phyloP scores from a whole-genome alignment of 2,888 invertebrate genomes.

The Ochlodes sylvanus region DNA sequence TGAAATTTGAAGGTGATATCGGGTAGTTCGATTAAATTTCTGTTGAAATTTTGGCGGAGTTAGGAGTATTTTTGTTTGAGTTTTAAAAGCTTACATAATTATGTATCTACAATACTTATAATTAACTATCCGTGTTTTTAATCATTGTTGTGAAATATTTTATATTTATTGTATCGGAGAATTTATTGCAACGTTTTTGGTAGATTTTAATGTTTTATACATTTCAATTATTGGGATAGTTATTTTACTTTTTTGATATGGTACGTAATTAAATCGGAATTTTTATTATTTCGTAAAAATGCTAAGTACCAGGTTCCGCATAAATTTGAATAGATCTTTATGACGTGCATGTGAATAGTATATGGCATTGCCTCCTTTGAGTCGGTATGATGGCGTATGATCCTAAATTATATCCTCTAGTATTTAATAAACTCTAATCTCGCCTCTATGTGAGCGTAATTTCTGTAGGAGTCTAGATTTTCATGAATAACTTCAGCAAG shows the following conservation, averaged over 20 bases:
- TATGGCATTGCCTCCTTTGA: background rate
- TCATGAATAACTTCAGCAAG: slow-evolving; percentile 26
- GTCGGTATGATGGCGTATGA: slow-evolving; percentile 3
- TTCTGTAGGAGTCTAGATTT: slow-evolving; percentile 29
- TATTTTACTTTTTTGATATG: no score
- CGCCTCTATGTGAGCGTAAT: slow-evolving; percentile 39
- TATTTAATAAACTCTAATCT: slow-evolving; percentile 19
- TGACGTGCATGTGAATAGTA: background rate
- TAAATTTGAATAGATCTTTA: slow-evolving; percentile 13
- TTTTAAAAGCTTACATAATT: no score
- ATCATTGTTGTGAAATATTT: background rate
- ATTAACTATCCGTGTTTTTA: background rate
- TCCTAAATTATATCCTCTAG: slow-evolving; percentile 5
- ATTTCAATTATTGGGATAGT: no score
- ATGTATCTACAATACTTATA: no score
- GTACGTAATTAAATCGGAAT: no score
- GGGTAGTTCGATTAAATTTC: slow-evolving; percentile 6
- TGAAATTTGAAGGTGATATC: background rate
- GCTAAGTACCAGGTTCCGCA: background rate
- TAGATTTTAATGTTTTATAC: no score
- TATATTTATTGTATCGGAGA: background rate
- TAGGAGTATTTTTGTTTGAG: background rate
- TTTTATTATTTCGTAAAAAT: background rate
- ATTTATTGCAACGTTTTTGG: no score
- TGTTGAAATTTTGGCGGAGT: slow-evolving; percentile 8